Percentiles rank a stretch among this genome's conserved stretches.
Evolutionary conservation across 2,888 invertebrate species (phyloP).

Genomic region (Tyria jacobaeae): DNA sequence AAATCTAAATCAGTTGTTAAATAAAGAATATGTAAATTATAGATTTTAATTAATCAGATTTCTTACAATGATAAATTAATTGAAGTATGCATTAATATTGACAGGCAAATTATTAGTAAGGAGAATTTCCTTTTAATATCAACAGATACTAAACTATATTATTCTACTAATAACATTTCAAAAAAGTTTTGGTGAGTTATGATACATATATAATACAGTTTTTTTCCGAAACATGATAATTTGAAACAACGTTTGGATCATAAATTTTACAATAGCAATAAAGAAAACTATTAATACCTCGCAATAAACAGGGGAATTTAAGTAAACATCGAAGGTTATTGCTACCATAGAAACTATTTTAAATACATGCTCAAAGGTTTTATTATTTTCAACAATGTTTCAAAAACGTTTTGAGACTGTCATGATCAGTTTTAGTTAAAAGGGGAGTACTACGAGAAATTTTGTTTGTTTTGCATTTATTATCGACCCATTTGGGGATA

Average conservation of each 20-base stretch:
- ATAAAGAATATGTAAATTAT: not conserved
- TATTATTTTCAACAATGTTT: not conserved
- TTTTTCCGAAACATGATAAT: constrained; percentile 18
- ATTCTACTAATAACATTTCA: constrained; percentile 15
- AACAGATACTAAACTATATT: constrained; percentile 2
- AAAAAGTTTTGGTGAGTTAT: constrained; percentile 15
- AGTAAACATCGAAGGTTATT: constrained; percentile 2
- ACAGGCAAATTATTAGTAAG: not conserved
- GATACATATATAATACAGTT: constrained; percentile 25
- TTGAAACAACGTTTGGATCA: constrained; percentile 32
- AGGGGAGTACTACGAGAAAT: not conserved
- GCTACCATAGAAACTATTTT: not conserved
- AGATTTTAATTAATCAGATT: not conserved
- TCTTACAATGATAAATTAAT: not conserved
- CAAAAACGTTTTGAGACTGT: not conserved
- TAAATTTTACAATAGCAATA: constrained; percentile 25
- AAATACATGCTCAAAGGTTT: too few species aligned
- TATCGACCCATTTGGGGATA: too few species aligned
- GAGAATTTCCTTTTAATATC: not conserved
- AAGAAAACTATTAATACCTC: constrained; percentile 21
- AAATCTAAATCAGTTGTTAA: too few species aligned
- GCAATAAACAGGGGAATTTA: constrained; percentile 19
- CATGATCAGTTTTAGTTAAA: not conserved
- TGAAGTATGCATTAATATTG: not conserved
- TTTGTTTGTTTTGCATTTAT: too few species aligned